phyloP scores from a whole-genome alignment of 2,888 invertebrate species.

The Hololepta plana region DNA sequence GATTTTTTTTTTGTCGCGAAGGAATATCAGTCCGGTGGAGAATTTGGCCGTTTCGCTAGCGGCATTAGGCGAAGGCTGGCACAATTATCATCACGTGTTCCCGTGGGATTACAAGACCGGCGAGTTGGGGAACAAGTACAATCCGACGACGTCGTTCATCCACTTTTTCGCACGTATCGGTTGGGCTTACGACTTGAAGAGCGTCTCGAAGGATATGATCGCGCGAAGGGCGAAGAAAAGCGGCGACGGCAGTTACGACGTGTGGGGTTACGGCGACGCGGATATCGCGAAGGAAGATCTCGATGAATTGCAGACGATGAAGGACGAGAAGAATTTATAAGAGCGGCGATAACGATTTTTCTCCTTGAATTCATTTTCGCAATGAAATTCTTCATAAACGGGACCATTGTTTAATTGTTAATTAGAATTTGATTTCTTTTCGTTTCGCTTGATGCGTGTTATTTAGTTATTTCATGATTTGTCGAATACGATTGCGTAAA shows the following conservation, averaged over 20 bases:
- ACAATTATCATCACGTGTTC: constrained; percentile 68
- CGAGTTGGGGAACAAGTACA: constrained; percentile 35
- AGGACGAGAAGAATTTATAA: constrained; percentile 25
- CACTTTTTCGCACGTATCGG: constrained; percentile 63
- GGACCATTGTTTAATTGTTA: too few species aligned
- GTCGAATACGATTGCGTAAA: too few species aligned
- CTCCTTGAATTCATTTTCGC: too few species aligned
- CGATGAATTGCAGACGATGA: constrained; percentile 34
- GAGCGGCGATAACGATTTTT: too few species aligned
- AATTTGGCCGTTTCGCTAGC: constrained; percentile 54
- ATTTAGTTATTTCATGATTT: too few species aligned
- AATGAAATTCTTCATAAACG: too few species aligned
- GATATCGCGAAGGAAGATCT: constrained; percentile 37
- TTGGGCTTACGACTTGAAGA: constrained; percentile 64
- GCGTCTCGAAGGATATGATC: constrained; percentile 37
- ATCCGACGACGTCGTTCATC: constrained; percentile 65
- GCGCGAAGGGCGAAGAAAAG: constrained; percentile 35
- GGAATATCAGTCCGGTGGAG: constrained; percentile 55
- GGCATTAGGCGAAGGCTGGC: constrained; percentile 68
- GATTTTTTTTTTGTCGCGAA: too few species aligned
- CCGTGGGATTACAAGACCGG: constrained; percentile 38
- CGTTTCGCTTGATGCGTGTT: too few species aligned
- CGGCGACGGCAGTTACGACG: constrained; percentile 36
- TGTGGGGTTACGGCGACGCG: constrained; percentile 46
- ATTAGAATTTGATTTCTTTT: too few species aligned